phyloP scores from a whole-genome alignment of 2,113 vertebrate genomes.

The Halichoerus grypus region DNA sequence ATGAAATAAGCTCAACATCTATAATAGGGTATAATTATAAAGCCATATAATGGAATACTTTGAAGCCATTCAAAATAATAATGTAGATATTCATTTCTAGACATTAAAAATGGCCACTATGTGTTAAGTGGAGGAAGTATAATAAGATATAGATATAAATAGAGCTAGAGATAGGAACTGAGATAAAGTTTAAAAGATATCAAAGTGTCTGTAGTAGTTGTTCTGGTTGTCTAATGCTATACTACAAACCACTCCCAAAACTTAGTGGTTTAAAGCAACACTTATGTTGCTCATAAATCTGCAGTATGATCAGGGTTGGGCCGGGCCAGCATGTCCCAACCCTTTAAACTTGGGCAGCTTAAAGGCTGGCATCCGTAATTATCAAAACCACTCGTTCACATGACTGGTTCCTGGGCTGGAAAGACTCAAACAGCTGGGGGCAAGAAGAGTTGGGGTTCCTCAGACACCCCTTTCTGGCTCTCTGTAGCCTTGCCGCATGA shows the following conservation, averaged over 20 bases:
- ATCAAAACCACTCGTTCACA: neutral
- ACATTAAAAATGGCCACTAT: neutral
- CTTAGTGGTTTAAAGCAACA: neutral
- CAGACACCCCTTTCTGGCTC: neutral
- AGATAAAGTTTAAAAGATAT: neutral
- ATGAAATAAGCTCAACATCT: neutral
- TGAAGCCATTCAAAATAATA: constrained; percentile 7
- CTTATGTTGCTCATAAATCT: neutral
- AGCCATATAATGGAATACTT: neutral
- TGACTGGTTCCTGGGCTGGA: neutral
- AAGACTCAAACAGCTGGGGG: neutral
- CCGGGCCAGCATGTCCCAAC: neutral
- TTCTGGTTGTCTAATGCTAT: neutral
- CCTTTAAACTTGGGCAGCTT: neutral
- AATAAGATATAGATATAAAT: neutral
- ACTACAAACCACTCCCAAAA: neutral
- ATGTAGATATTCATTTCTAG: neutral
- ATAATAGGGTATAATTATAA: neutral
- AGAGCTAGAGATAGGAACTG: neutral
- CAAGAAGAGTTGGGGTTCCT: neutral
- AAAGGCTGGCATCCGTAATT: neutral
- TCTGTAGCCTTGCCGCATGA: neutral
- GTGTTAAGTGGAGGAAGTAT: neutral
- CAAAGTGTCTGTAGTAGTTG: neutral
- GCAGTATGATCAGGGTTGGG: neutral